Evolutionary conservation across 2,888 invertebrate genomes (phyloP), one percentile per base, ranked within the genome.

Genomic region (Orthosia incerta): DNA sequence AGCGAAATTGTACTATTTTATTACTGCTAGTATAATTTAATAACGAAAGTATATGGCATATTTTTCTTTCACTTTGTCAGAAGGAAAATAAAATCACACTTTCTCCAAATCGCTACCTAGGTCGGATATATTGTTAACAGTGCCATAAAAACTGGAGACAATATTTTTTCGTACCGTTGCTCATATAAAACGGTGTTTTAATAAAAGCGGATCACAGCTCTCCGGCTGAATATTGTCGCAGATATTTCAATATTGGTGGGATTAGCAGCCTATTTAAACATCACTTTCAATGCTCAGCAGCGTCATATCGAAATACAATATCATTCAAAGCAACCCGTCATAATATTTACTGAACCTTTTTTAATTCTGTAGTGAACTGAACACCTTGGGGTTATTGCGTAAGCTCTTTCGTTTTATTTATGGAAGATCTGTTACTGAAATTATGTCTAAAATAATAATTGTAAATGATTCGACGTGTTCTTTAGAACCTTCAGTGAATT

Each of bases 221-320:
- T 87, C 92, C 91, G 91, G 86, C 90, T 91, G 95, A 94, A 95
- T 95, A 96, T 95, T 95, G 96, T 96, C 95, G 93, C 93, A 91
- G 95, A 96, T 96, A 95, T 96, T 96, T 96, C 96, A 96, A 96
- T 96, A 96, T 95, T 95, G 95, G 95, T 92, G 87, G 95, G 95
- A 96, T 96, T 96, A 96, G 94, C 93, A 91, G 93, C 95, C 95
- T 95, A 94, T 95, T 95, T 95, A 95, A 95, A 95, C 95, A 95
- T 90, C 92, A 90, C 90, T 92, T 92, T 94, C 92, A 94, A 94
- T 94, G 92, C 91, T 89, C 89, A 91, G 88, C 93, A 89, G 88
- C 91, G 92, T 91, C 93, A 94, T 93, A 95, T 94, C 92, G 94
- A 91, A 93, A 95, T 95, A 95, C 95, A 95, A 95, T 94, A 94